These are phyloP conservation scores for Chitala chitala DNA, from an alignment of 2,113 vertebrate genomes.

Conservation along the genomic window DNA sequence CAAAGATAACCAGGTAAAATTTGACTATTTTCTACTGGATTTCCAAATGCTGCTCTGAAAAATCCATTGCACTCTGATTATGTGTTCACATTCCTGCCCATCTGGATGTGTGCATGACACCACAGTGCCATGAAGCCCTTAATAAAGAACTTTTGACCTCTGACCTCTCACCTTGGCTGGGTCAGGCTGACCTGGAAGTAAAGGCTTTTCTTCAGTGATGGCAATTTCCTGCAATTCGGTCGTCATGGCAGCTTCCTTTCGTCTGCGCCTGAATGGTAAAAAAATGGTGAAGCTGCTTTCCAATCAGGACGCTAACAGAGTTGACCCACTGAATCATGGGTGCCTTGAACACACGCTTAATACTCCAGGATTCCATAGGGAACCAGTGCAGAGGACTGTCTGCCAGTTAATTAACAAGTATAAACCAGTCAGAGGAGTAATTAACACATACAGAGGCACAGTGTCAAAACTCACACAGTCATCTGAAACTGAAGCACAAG, in stretches of 20 bases:
- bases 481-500: background rate
- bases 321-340: background rate
- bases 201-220: constrained; percentile 68
- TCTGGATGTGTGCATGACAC: too few species aligned
- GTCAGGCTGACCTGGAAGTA: constrained; percentile 62
- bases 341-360: constrained; percentile 21
- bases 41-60: too few species aligned
- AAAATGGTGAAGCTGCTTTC: background rate
- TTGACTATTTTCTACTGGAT: too few species aligned
- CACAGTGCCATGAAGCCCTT: too few species aligned
- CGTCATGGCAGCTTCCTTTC: constrained; percentile 52
- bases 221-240: constrained; percentile 71
- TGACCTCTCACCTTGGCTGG: constrained; percentile 55
- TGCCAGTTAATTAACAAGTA: constrained; percentile 52
- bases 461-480: background rate
- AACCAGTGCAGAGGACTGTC: constrained; percentile 33
- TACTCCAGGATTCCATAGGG: constrained; percentile 23
- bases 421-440: constrained; percentile 19
- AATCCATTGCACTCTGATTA: too few species aligned
- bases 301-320: background rate
- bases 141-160: background rate
- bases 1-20: too few species aligned
- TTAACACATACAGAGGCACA: background rate
- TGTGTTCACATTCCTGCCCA: too few species aligned
- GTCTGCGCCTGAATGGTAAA: constrained; percentile 19